Evolutionary conservation across 1,140 invertebrate genomes (phyloP).

Genomic region (Polypedilum vanderplanki): DNA sequence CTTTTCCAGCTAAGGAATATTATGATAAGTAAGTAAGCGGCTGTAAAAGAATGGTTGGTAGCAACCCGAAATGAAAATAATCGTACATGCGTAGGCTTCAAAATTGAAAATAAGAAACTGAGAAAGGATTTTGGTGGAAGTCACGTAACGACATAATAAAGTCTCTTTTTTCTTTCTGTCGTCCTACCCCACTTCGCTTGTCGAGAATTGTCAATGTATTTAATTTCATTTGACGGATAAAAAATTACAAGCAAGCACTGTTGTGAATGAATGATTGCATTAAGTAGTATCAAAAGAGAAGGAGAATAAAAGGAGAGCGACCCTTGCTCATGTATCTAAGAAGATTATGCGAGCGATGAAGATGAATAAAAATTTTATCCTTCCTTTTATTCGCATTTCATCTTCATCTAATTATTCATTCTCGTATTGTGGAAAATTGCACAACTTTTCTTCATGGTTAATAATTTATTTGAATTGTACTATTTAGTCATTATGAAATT

Average conservation of each 20-base stretch:
- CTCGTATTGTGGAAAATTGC: slow-evolving; percentile 1
- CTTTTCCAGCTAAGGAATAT: too few species aligned
- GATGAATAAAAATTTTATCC: neutral
- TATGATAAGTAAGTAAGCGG: too few species aligned
- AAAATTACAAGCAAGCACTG: slow-evolving; percentile 21
- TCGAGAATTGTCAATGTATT: slow-evolving; percentile 19
- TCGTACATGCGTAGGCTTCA: neutral
- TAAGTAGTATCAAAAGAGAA: neutral
- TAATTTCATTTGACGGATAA: slow-evolving; percentile 28
- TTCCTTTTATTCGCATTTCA: too few species aligned
- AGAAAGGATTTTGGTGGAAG: slow-evolving; percentile 16
- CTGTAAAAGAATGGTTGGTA: too few species aligned
- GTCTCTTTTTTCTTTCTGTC: neutral
- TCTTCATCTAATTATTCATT: slow-evolving; percentile 5
- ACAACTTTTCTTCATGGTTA: neutral
- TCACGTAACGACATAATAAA: slow-evolving; percentile 23
- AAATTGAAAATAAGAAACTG: neutral
- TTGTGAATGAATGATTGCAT: slow-evolving; percentile 13
- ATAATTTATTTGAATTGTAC: neutral
- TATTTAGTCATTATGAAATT: neutral
- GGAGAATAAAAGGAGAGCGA: neutral
- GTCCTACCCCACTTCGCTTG: neutral
- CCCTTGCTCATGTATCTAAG: neutral
- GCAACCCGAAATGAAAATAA: neutral
- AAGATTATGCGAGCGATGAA: neutral